Conservation (phyloP, 2,797 vertebrate genomes). For the Macropodus opercularis region DNA sequence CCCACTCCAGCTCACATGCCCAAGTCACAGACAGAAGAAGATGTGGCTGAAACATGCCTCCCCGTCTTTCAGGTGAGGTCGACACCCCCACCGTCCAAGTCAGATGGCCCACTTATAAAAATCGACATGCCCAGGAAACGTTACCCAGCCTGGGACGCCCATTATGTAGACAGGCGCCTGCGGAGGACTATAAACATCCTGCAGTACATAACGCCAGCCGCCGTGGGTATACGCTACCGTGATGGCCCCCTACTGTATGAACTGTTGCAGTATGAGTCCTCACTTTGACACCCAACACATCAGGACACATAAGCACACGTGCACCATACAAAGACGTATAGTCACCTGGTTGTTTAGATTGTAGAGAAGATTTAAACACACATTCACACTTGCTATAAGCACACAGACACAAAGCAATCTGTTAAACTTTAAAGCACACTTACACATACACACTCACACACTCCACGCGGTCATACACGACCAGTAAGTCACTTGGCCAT, state of each 20-base stretch:
- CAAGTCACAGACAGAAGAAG: constrained; percentile 77
- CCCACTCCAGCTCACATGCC: constrained; percentile 80
- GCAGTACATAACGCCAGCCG: constrained; percentile 95
- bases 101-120: constrained; percentile 96
- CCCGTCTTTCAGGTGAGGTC: constrained; percentile 99
- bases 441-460: constrained; percentile 29
- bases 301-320: constrained; percentile 44
- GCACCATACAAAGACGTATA: constrained; percentile 38
- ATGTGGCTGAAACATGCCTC: constrained; percentile 93
- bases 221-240: constrained; percentile 96
- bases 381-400: constrained; percentile 55
- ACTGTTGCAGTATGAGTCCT: constrained; percentile 98
- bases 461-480: constrained; percentile 44
- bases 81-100: constrained; percentile 81
- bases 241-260: constrained; percentile 97
- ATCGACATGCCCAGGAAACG: constrained; percentile 99
- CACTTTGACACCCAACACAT: constrained; percentile 85
- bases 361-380: constrained; percentile 41
- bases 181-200: constrained; percentile 99
- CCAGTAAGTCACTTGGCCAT: constrained; percentile 56
- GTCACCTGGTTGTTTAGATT: constrained; percentile 37
- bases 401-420: constrained; percentile 65
- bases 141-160: constrained; percentile 98
- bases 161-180: constrained; percentile 97
- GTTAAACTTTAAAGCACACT: constrained; percentile 23